Base-by-base conservation (phyloP, 2,888 invertebrate species). In the Apodemia mormo region DNA sequence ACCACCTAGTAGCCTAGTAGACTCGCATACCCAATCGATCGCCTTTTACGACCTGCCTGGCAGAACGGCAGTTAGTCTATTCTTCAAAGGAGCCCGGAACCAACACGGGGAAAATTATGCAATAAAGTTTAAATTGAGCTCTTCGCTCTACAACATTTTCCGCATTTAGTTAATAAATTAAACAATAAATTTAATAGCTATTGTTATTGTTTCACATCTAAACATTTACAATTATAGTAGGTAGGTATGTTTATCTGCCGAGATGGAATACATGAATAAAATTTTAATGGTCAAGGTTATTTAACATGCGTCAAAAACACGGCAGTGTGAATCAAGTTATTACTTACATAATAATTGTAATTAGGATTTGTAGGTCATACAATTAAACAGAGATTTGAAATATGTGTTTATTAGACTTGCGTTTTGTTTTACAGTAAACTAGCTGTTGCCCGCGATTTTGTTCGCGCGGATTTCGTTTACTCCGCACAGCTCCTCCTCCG, bases 231-330 rank as follows among this genome's bases (percentile, higher is more conserved):
- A 52, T 52, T 52, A 52, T 52, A 52, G n/a, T 54, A n/a, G 52
- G 45, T 45, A 12, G 52, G 45, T 45, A 12, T 52, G 52, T 54
- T 54, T 22, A 54, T 54, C 52, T 54, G 52, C 22, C 54, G 54
- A 54, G 54, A 54, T 54, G 8, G 54, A 54, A 54, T 54, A 54
- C 8, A 54, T 54, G 22, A 54, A 54, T 54, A 52, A 52, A 22
- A 54, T 54, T 54, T 54, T 22, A 52, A 54, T 54, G 54, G 54
- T 54, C 54, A 54, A 54, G 54, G 54, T 54, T 54, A 54, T 22
- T 54, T 22, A 22, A 22, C 54, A 22, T 8, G n/a, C 22, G 8
- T 22, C 14, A 8, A 54, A 54, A 54, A 54, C 22, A 7, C 7
- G 54, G 54, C 54, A 49, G 49, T 54, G 54, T 22, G n/a, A 54